Evolutionary conservation across 2,797 vertebrate genomes (phyloP), one percentile per base, ranked within the genome.

Genomic region (Limosa lapponica): DNA sequence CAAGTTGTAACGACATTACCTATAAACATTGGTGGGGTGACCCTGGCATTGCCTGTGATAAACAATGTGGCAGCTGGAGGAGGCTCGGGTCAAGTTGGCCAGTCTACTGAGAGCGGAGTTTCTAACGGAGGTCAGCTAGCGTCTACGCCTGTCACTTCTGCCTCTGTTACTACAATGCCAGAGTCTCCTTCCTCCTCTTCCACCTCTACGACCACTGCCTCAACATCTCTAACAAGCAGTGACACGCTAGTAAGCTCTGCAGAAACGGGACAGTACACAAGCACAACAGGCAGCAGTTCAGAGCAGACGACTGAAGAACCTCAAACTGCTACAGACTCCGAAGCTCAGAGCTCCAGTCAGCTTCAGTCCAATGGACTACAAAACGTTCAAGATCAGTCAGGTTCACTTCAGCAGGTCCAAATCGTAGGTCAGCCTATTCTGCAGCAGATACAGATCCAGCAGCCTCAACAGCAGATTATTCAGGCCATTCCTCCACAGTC

Each of bases 1-100:
- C 99, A 99, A 55, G 98, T 99, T 89, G 99, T 99, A 98, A 99
- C 99, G 71, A 99, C 99, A 1, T 97, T 99, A 72, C 99, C 99
- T 83, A 99, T 99, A 98, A 99, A 99, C 97, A 98, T 99, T 13
- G 99, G 99, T 78, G 99, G 99, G 85, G 98, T 99, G 98, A 99
- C 99, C 87, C 96, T 99, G 67, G 99, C 99, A 8, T 96, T 99
- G 97, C 99, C 99, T 14, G 99, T 99, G 93, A 99, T 99, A 97
- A 99, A 99, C 97, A 99, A 97, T 1, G 96, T 99, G 59, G 98
- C 98, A 66, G 74, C 98, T 36, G 99, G 99, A 75, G 98, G 99
- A 67, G 98, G 99, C 79, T 98, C 99, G 0, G 98, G 99, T 78
- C 99, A 99, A 97, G 98, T 99, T 77, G 98, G 99, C 93, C 99